Conservation (phyloP, 1,140 invertebrate species). For the Conus ventricosus region DNA sequence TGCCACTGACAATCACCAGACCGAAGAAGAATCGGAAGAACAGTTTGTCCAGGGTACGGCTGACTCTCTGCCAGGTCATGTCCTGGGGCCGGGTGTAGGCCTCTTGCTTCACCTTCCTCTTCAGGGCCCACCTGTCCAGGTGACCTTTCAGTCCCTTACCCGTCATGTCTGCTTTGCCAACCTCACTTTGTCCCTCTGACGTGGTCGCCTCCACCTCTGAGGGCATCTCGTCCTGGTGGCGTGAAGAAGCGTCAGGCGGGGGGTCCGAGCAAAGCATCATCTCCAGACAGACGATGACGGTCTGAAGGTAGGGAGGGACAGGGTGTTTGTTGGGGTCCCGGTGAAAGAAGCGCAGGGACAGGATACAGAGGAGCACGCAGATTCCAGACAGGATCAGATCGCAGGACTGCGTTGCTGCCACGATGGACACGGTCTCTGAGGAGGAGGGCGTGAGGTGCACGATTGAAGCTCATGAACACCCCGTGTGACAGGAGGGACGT, state of each 20-base stretch:
- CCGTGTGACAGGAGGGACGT: constrained; percentile 29
- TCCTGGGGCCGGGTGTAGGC: background rate
- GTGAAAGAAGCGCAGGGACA: constrained; percentile 25
- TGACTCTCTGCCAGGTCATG: constrained; percentile 21
- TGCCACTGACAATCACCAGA: no score
- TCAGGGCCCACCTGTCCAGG: background rate
- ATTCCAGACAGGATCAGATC: constrained; percentile 4
- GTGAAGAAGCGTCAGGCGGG: background rate
- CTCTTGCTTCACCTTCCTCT: background rate
- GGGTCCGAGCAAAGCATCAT: constrained; percentile 9
- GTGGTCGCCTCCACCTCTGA: no score
- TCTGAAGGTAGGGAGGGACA: background rate
- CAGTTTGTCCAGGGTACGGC: constrained; percentile 16
- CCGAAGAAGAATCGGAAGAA: background rate
- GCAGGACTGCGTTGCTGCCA: background rate
- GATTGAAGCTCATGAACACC: constrained; percentile 39
- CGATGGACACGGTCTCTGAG: constrained; percentile 12
- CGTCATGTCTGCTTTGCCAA: background rate
- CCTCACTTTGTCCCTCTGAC: no score
- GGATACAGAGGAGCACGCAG: constrained; percentile 24
- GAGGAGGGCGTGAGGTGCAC: constrained; percentile 23
- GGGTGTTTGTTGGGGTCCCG: constrained; percentile 25
- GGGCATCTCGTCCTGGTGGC: background rate
- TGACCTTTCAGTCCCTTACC: background rate
- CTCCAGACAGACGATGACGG: constrained; percentile 18